These are phyloP conservation scores for Clostera curtula DNA, from an alignment of 2,888 invertebrate genomes.

Conservation along the genomic window DNA sequence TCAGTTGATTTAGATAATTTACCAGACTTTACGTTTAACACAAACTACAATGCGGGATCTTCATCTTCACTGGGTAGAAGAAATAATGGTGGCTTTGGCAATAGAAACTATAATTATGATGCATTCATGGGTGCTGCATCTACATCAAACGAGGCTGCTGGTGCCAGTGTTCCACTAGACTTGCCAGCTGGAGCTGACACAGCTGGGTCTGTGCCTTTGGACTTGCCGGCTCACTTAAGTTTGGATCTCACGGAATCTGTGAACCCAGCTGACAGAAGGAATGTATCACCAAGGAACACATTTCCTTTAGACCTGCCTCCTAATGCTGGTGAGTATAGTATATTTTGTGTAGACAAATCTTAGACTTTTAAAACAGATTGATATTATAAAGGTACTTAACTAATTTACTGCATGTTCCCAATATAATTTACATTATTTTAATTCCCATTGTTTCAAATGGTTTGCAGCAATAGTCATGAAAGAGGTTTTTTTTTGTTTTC, in stretches of 20 bases:
- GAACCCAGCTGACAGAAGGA: slow-evolving; percentile 59
- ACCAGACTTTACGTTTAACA: slow-evolving; percentile 79
- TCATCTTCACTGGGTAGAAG: slow-evolving; percentile 52
- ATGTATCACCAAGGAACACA: slow-evolving; percentile 54
- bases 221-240: slow-evolving; percentile 54
- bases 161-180: slow-evolving; percentile 50
- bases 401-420: too few species aligned
- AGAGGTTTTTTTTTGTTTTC: too few species aligned
- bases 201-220: slow-evolving; percentile 46
- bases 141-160: slow-evolving; percentile 38
- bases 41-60: slow-evolving; percentile 59
- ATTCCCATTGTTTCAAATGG: too few species aligned
- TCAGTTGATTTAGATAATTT: slow-evolving; percentile 78
- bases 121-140: slow-evolving; percentile 48
- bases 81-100: slow-evolving; percentile 44
- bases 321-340: slow-evolving; percentile 50
- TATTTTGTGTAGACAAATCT: not conserved
- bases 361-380: slow-evolving; percentile 2
- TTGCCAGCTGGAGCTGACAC: slow-evolving; percentile 51
- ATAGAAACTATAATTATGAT: slow-evolving; percentile 55
- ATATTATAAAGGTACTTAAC: too few species aligned
- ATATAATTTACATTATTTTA: too few species aligned
- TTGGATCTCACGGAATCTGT: slow-evolving; percentile 68
- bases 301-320: slow-evolving; percentile 65
- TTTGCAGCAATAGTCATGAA: too few species aligned